Conservation (phyloP, 30 jellyfish, hydroid and myxozoan species). For the Turritopsis rubra region DNA sequence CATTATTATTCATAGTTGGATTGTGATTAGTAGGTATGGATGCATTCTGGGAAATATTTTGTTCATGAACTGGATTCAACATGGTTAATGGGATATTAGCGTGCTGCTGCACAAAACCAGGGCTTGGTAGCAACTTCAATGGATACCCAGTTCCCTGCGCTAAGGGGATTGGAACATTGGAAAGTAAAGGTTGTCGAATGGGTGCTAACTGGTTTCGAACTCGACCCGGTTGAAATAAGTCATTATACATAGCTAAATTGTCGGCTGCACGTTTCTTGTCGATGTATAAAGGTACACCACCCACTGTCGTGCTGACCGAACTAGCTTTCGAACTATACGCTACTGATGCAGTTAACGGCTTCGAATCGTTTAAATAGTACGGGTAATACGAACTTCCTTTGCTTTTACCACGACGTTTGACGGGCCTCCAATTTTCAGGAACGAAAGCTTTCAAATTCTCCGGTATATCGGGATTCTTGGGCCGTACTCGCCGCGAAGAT, state of each 20-base stretch:
- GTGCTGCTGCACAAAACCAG: neutral
- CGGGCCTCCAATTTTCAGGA: slow-evolving; percentile 97
- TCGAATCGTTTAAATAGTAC: slow-evolving; percentile 33
- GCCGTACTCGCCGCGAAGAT: slow-evolving; percentile 16
- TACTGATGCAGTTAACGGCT: slow-evolving; percentile 18
- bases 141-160: slow-evolving; percentile 10
- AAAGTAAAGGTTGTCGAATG: slow-evolving; percentile 1
- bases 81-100: neutral
- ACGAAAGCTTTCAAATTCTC: slow-evolving; percentile 53
- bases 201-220: slow-evolving; percentile 6
- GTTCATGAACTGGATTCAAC: slow-evolving; percentile 10
- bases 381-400: slow-evolving; percentile 78
- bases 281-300: slow-evolving; percentile 15
- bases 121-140: neutral
- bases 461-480: slow-evolving; percentile 61
- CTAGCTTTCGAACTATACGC: slow-evolving; percentile 33
- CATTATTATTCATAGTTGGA: neutral
- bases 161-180: neutral
- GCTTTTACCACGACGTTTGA: slow-evolving; percentile 51
- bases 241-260: slow-evolving; percentile 28
- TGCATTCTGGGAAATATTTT: neutral
- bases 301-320: slow-evolving; percentile 26
- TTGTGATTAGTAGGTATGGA: neutral
- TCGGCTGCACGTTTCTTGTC: slow-evolving; percentile 31
- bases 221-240: neutral